Conservation (phyloP, 2,797 vertebrate genomes). For the Mormyrus proboscirostris region DNA sequence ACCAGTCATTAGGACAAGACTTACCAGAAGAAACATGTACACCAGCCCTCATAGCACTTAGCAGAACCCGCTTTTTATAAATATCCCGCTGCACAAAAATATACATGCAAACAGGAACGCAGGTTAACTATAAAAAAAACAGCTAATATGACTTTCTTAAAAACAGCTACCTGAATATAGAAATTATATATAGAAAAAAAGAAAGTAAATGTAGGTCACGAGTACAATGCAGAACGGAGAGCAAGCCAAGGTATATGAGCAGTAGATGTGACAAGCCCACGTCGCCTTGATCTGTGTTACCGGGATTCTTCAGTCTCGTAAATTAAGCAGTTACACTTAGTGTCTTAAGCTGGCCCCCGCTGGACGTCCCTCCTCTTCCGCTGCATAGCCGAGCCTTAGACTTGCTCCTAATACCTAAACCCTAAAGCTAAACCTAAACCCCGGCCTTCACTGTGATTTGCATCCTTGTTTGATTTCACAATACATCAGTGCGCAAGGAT, state of each 20-base stretch:
- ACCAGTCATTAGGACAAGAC: not conserved
- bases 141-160: not conserved
- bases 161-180: not conserved
- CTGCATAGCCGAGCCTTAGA: not conserved
- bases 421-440: not conserved
- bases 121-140: not conserved
- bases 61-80: not conserved
- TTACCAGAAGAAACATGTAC: not conserved
- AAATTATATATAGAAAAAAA: not conserved
- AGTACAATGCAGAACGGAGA: not conserved
- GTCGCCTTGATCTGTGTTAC: not conserved
- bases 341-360: not conserved
- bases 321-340: not conserved
- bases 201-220: not conserved
- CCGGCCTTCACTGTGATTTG: not conserved
- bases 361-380: not conserved
- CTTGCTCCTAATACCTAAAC: not conserved
- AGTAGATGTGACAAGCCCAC: not conserved
- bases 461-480: not conserved
- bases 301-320: not conserved
- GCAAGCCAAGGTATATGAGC: not conserved
- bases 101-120: not conserved
- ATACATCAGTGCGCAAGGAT: not conserved
- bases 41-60: not conserved
- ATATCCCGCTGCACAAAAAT: not conserved